Conservation (phyloP, 2,113 vertebrate species). For the Ailurus styani region DNA sequence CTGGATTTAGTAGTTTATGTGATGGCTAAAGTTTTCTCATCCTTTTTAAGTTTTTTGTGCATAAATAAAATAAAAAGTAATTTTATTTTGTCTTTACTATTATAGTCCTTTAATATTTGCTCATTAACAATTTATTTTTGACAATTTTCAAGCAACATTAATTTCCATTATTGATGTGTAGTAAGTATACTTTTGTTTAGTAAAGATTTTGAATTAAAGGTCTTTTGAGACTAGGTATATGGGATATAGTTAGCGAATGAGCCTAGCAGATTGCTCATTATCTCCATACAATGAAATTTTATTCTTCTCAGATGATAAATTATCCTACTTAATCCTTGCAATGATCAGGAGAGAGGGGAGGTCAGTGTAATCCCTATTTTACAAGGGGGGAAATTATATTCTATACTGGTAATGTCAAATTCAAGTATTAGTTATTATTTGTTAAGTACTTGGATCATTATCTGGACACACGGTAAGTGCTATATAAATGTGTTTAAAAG, state of each 20-base stretch:
- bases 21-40: background rate
- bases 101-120: constrained; percentile 1
- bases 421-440: constrained; percentile 17
- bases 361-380: background rate
- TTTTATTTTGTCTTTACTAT: background rate
- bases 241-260: background rate
- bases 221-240: background rate
- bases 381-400: background rate
- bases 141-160: background rate
- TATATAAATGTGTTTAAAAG: background rate
- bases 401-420: background rate
- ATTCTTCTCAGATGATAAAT: constrained; percentile 20
- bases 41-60: background rate
- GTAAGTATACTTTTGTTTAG: constrained; percentile 3
- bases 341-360: background rate
- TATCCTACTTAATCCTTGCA: background rate
- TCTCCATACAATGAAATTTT: background rate
- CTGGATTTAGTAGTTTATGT: constrained; percentile 30
- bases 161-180: background rate
- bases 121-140: constrained; percentile 43
- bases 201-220: constrained; percentile 4
- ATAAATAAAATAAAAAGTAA: constrained; percentile 29
- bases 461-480: background rate
- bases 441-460: background rate
- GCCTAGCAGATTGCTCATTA: background rate